Evolutionary conservation across 2,797 vertebrate species (phyloP).

Genomic region (Neostethus bicornis): DNA sequence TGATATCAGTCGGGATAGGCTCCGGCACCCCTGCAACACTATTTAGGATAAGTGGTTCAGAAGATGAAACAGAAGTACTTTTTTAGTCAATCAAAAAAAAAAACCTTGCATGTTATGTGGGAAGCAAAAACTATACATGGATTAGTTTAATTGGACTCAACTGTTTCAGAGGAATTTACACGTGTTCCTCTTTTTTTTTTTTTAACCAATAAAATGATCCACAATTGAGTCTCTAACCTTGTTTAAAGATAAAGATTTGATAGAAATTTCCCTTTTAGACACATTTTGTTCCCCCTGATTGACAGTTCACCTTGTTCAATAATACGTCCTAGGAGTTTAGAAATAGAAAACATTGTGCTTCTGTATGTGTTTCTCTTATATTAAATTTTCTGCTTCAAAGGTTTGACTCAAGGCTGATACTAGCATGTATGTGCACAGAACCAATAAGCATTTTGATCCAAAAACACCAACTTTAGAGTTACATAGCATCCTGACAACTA

Average conservation of each 20-base stretch:
- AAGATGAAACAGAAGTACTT: too few relatives aligned
- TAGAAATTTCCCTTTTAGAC: not conserved
- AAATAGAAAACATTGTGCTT: conserved; percentile 15
- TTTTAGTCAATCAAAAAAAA: too few relatives aligned
- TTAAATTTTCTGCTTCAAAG: conserved; percentile 10
- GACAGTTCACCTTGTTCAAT: not conserved
- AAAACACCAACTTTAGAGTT: conserved; percentile 1
- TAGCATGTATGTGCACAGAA: not conserved
- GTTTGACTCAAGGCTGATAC: not conserved
- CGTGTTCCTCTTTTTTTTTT: too few relatives aligned
- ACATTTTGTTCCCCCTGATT: not conserved
- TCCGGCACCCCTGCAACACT: too few relatives aligned
- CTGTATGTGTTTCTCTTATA: conserved; percentile 13
- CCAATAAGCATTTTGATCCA: not conserved
- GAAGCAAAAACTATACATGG: too few relatives aligned
- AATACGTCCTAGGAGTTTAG: not conserved
- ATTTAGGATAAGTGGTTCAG: too few relatives aligned
- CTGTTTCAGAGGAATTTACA: too few relatives aligned
- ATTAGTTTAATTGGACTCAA: too few relatives aligned
- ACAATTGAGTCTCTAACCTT: not conserved
- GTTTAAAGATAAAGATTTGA: not conserved
- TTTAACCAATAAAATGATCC: not conserved
- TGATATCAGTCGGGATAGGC: too few relatives aligned
- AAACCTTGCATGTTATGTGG: too few relatives aligned
- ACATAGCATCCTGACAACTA: not conserved